Percentiles rank a stretch among this genome's conserved stretches.
phyloP scores from a whole-genome alignment of 2,797 vertebrate genomes.

The Pogoniulus pusillus region DNA sequence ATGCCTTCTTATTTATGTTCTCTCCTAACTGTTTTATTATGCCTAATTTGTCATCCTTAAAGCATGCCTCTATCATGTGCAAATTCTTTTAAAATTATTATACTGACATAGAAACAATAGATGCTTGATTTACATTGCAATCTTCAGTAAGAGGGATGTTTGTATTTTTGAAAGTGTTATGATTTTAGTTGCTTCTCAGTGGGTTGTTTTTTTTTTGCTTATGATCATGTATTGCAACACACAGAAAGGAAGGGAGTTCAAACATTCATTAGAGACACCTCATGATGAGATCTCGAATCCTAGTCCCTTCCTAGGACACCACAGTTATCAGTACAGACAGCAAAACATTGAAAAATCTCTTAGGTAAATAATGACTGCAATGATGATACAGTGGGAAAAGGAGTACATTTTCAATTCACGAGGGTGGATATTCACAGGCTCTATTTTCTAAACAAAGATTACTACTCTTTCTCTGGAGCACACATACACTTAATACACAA shows the following conservation, averaged over 20 bases:
- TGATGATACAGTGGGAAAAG: conserved; percentile 36
- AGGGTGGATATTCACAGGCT: conserved; percentile 30
- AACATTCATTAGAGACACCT: conserved; percentile 7
- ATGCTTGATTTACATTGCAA: conserved; percentile 60
- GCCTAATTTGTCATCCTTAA: conserved; percentile 54
- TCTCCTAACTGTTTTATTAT: conserved; percentile 45
- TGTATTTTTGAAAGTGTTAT: conserved; percentile 55
- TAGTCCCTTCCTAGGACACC: neutral
- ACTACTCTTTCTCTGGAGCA: conserved; percentile 53
- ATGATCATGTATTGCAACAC: neutral
- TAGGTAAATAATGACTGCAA: conserved; percentile 43
- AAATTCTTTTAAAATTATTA: conserved; percentile 66
- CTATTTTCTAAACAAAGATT: conserved; percentile 70
- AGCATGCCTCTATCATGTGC: conserved; percentile 46
- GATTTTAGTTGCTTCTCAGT: conserved; percentile 52
- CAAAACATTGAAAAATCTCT: conserved; percentile 49
- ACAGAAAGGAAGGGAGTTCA: conserved; percentile 1
- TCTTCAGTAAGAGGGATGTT: conserved; percentile 39
- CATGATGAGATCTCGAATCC: conserved; percentile 5
- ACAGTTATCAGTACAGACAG: neutral
- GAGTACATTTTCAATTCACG: conserved; percentile 47
- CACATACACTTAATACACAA: conserved; percentile 55
- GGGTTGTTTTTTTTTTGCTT: conserved; percentile 6
- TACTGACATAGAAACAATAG: conserved; percentile 62
- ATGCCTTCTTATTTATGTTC: conserved; percentile 52